These are phyloP conservation scores for Onthophagus taurus DNA, from an alignment of 1,140 invertebrate genomes.

Conservation along the genomic window DNA sequence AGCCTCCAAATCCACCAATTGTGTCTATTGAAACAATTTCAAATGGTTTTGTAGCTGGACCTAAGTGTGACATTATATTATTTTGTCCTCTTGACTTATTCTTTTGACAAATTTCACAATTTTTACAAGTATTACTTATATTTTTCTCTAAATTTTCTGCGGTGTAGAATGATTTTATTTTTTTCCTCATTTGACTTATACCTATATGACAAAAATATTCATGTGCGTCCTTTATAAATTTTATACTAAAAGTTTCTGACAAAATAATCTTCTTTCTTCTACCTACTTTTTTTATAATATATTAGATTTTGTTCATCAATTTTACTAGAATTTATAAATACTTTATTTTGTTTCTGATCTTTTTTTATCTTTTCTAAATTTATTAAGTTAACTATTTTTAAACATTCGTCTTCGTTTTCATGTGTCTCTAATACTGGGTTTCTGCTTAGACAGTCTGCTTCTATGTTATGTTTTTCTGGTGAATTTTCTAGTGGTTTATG, in stretches of 20 bases:
- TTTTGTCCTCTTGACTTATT: conserved; percentile 26
- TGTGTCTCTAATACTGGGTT: conserved; percentile 32
- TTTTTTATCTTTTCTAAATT: conserved; percentile 30
- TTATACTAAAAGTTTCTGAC: conserved; percentile 6
- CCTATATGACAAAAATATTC: conserved; percentile 20
- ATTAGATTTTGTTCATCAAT: neutral
- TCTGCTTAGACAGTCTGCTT: conserved; percentile 34
- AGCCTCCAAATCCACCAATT: conserved; percentile 30
- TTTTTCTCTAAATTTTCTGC: conserved; percentile 21
- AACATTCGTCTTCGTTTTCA: conserved; percentile 26
- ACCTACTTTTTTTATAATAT: neutral
- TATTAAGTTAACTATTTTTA: conserved; percentile 32
- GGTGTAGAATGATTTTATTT: conserved; percentile 22
- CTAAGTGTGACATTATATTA: conserved; percentile 28
- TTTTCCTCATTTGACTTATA: conserved; percentile 1
- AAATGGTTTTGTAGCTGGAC: conserved; percentile 30
- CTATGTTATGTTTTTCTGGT: conserved; percentile 31
- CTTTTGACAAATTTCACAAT: conserved; percentile 17
- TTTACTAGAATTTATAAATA: conserved; percentile 12
- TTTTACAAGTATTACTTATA: conserved; percentile 20
- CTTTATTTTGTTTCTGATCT: conserved; percentile 24
- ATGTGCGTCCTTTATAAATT: conserved; percentile 22
- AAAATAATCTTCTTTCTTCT: conserved; percentile 2
- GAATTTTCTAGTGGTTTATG: conserved; percentile 33
- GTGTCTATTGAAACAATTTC: conserved; percentile 37